phyloP scores from a whole-genome alignment of 1,140 invertebrate species.

The Papilio polyxenes region DNA sequence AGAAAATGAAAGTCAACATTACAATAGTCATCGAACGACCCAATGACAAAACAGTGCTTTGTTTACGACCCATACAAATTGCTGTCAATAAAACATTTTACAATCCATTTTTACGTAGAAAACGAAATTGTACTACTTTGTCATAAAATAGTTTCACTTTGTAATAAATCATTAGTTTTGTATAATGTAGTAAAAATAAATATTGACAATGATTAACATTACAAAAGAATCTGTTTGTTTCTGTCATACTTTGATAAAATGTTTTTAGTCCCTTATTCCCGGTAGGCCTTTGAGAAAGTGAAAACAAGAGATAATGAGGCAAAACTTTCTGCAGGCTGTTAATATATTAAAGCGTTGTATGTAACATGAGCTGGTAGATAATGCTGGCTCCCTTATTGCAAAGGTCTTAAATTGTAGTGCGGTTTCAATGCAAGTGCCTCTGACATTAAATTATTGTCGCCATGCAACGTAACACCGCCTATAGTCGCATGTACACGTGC shows the following conservation, averaged over 20 bases:
- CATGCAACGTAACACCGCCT: conserved; percentile 68
- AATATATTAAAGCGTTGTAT: conserved; percentile 64
- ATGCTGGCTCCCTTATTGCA: conserved; percentile 76
- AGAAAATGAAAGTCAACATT: conserved; percentile 26
- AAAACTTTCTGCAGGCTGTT: neutral
- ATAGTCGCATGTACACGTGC: conserved; percentile 60
- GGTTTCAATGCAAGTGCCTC: conserved; percentile 76
- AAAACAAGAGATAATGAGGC: neutral
- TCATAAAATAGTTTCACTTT: conserved; percentile 12
- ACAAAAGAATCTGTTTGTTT: neutral
- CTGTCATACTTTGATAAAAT: neutral
- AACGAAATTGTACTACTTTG: conserved; percentile 7
- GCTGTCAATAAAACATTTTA: conserved; percentile 32
- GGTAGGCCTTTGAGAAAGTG: conserved; percentile 42
- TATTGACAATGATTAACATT: neutral
- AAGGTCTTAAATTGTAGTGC: conserved; percentile 77
- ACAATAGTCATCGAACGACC: conserved; percentile 22
- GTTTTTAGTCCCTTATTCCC: conserved; percentile 45
- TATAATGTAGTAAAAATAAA: neutral
- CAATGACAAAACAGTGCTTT: conserved; percentile 29
- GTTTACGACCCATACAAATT: conserved; percentile 2
- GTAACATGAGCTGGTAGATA: conserved; percentile 72
- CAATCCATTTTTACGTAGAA: conserved; percentile 22
- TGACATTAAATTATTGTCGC: conserved; percentile 77
- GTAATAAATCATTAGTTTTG: neutral